Conservation (phyloP, 2,888 invertebrate genomes). For the Coelinius sp. region DNA sequence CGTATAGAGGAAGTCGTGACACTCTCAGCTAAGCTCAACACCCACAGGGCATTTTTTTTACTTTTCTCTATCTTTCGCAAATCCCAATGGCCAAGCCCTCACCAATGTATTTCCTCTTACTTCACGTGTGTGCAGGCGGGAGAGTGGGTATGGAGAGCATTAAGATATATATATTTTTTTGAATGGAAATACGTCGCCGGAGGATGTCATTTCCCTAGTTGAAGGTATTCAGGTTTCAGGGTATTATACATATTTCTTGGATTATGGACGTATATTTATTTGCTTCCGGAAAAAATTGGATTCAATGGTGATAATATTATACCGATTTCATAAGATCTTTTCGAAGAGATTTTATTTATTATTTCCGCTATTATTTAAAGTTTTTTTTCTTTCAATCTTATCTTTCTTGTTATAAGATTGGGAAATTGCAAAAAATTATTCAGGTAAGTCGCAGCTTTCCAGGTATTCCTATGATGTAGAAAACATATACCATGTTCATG, state of each 20-base stretch:
- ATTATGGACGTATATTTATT: slow-evolving; percentile 11
- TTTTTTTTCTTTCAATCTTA: background rate
- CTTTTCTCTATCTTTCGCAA: slow-evolving; percentile 20
- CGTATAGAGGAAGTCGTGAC: slow-evolving; percentile 20
- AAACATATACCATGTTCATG: too few species aligned
- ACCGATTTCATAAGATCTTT: background rate
- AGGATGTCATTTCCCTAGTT: background rate
- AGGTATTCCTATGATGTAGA: too few species aligned
- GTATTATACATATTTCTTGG: background rate
- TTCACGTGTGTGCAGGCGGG: background rate
- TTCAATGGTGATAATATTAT: background rate
- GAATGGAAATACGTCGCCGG: slow-evolving; percentile 4
- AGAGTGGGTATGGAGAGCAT: slow-evolving; percentile 12
- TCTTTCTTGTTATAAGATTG: background rate
- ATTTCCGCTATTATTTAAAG: background rate
- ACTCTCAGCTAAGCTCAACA: background rate
- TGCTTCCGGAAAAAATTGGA: background rate
- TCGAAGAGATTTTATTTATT: background rate
- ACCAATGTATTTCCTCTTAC: slow-evolving; percentile 13
- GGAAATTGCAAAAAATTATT: too few species aligned
- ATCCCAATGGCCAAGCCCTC: slow-evolving; percentile 21
- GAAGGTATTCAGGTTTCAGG: background rate
- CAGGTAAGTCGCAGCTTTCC: too few species aligned
- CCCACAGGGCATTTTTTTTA: slow-evolving; percentile 3
- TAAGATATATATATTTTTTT: slow-evolving; percentile 15